Evolutionary conservation across 1,140 invertebrate genomes (phyloP), one percentile per base, ranked within the genome.

Genomic region (Chelonus insularis): DNA sequence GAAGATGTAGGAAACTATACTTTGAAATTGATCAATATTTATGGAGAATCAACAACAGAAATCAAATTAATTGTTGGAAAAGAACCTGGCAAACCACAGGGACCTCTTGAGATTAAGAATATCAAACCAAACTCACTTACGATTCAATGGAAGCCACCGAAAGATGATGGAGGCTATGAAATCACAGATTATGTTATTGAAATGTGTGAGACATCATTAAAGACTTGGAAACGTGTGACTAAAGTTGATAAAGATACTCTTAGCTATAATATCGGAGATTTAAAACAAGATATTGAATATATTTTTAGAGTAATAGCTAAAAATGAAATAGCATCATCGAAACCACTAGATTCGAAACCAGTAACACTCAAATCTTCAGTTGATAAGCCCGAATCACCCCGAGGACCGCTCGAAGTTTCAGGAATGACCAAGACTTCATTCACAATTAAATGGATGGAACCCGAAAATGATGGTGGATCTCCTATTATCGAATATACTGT

Each of bases 401-500:
- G 86, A 70, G 91, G 89, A 12, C 93, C 93, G 14, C 80, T 95
- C 14, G 87, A 90, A 69, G 85, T 95, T 37, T 89, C 89, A 61
- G 89, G 92, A 69, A 90, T 94, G 85, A 88, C 87, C 2, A 87
- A 87, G 48, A 89, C 86, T 7, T 93, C 89, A 5, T 91, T 95
- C 54, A 93, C 90, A 6, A 84, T 99, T 12, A 88, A 89, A 51
- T 96, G 93, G 94, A 83, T 89, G 68, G 85, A 89, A 54, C 90
- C 94, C 0, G 88, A 91, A 72, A 85, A 82, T 34, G 92, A 97
- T 77, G 94, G 95, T 48, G 94, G 94, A 7, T 88, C 89, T 14
- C 87, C 89, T 18, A 91, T 97, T 54, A 83, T 88, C 8, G 92
- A 95, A 72, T 97, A 97, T 68, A 87, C 89, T 29, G 84, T 97